Base-by-base conservation (phyloP, 1,140 invertebrate genomes). In the Drosophila pandora region DNA sequence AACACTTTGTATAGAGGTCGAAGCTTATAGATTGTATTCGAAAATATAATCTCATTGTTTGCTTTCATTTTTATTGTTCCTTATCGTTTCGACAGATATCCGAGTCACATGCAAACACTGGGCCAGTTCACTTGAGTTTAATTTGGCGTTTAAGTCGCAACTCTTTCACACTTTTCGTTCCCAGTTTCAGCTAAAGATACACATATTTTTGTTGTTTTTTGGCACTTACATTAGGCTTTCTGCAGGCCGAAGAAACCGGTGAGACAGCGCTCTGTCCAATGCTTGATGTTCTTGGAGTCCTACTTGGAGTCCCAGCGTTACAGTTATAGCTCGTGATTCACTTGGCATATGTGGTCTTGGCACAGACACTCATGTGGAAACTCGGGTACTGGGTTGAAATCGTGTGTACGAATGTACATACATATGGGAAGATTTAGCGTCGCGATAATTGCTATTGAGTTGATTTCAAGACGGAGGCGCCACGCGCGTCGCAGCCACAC, bases 361-460 rank as follows among this genome's bases (percentile, higher is more conserved):
- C 48, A n/a, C 21, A 28, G 21, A 34, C 22, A n/a, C 23, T 32
- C 25, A 17, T 41, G n/a, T n/a, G n/a, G 7, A 37, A 9, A 37
- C 47, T 13, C 28, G 8, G 34, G 10, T 39, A 68, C 17, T 69
- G 48, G 28, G 48, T 68, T 37, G 43, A 43, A 43, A 50, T 22
- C 50, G 12, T 59, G 34, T 55, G 8, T 43, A 6, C 5, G 22
- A 39, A 7, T 43, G 23, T 12, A 45, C 7, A n/a, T 43, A 43
- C 13, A 43, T 41, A 21, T 69, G 28, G 21, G 32, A 23, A 39
- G 25, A 45, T 49, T 52, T 28, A 57, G 32, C 30, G 45, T 45
- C 47, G 25, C 23, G 32, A 48, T 64, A 67, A 73, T 76, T 79
- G 62, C 45, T 43, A 41, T 48, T 63, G 64, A 72, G 39, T 65